phyloP scores from a whole-genome alignment of 1,140 invertebrate species.

The Pemphigus obesinymphae region DNA sequence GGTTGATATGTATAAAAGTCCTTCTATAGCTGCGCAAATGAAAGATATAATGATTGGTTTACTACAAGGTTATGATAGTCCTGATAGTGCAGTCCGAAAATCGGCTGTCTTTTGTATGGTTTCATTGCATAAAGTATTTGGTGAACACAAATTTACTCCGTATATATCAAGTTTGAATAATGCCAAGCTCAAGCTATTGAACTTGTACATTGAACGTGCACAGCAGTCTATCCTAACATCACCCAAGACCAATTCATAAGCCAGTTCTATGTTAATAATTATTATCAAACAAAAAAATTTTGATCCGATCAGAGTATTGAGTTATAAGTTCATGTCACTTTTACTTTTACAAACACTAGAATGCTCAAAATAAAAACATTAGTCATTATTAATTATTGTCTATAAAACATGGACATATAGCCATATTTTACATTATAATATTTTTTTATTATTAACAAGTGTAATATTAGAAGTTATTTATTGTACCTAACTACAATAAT shows the following conservation, averaged over 20 bases:
- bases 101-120: slow-evolving; percentile 94
- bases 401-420: too few species aligned
- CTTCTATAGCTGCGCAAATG: slow-evolving; percentile 68
- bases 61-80: slow-evolving; percentile 79
- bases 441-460: too few species aligned
- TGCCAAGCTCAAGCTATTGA: slow-evolving; percentile 76
- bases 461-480: too few species aligned
- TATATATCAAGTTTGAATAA: slow-evolving; percentile 72
- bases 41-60: slow-evolving; percentile 78
- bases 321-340: too few species aligned
- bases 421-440: too few species aligned
- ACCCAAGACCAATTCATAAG: slow-evolving; percentile 14
- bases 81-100: slow-evolving; percentile 84
- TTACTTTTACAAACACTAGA: too few species aligned
- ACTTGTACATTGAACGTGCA: slow-evolving; percentile 66
- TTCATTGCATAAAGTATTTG: slow-evolving; percentile 62
- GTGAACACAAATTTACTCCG: slow-evolving; percentile 50
- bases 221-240: slow-evolving; percentile 47
- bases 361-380: too few species aligned
- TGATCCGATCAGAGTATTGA: too few species aligned
- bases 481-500: too few species aligned
- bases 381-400: too few species aligned
- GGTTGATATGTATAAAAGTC: slow-evolving; percentile 64
- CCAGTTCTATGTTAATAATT: too few species aligned
- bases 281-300: too few species aligned